Base-by-base conservation (phyloP, 2,888 invertebrate species). In the Harpalus rufipes region DNA sequence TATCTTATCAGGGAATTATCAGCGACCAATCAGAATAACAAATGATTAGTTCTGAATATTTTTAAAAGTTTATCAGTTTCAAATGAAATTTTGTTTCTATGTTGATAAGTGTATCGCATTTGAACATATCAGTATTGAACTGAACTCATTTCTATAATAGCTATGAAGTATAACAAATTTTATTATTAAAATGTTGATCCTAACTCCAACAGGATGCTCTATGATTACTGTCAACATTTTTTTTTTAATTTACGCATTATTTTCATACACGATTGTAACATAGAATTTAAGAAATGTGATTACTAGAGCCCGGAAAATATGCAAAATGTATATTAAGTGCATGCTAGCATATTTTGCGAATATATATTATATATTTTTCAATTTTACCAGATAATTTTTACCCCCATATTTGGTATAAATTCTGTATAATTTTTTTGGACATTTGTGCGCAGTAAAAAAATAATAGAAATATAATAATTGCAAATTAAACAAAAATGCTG, bases 21-120 rank as follows among this genome's bases (percentile, higher is more conserved):
- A 68, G 56, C 32, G 25, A 56, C 81, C 81, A 81, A 81, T 72
- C 81, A 81, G 81, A 81, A 81, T 81, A 81, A 68, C 81, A 68
- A 72, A 44, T 81, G 81, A 81, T 81, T 59, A 81, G 51, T 68
- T 51, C 58, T 32, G 56, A 81, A 81, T 72, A 81, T 81, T 81
- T 81, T 81, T 68, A 81, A 81, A 81, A 68, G 72, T 81, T 81
- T 78, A 78, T 78, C 78, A 78, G 56, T 78, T 78, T 78, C 25
- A 78, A 78, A 44, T 44, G 76, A 76, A 76, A 78, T 78, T 78
- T 78, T 78, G 78, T 78, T 78, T 78, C 78, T 78, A 78, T 78
- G 78, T 12, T 58, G 78, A 78, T 78, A 78, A 78, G 44, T 51
- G 1, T 74, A 74, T 74, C 72, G 72, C 44, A 10, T 74, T 74